Evolutionary conservation across 1,140 invertebrate species (phyloP).

Genomic region (Atta cephalotes): DNA sequence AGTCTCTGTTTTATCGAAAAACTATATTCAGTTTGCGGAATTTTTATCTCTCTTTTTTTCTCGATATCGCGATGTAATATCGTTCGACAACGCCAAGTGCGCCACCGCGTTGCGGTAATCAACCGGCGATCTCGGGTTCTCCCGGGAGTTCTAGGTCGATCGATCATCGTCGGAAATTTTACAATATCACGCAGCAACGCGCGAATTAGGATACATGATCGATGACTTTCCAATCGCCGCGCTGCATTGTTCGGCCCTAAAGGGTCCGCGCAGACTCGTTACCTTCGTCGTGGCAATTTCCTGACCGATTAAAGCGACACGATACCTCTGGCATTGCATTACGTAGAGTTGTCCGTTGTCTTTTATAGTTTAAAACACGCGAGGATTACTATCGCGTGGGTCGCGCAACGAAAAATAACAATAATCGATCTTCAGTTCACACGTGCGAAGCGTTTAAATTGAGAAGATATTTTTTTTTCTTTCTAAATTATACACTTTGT

Average conservation of each 20-base stretch:
- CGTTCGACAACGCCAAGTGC: neutral
- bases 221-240: constrained; percentile 82
- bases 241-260: constrained; percentile 66
- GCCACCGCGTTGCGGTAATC: constrained; percentile 27
- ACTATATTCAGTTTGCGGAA: constrained; percentile 8
- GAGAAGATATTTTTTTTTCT: neutral
- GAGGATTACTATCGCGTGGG: neutral
- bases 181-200: constrained; percentile 74
- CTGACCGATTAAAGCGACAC: constrained; percentile 29
- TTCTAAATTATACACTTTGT: neutral
- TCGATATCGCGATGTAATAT: constrained; percentile 3
- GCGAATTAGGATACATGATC: constrained; percentile 79
- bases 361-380: neutral
- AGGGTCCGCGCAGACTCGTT: constrained; percentile 32
- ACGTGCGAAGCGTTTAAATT: constrained; percentile 8
- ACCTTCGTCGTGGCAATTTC: constrained; percentile 30
- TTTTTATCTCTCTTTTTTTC: constrained; percentile 3
- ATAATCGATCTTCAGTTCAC: constrained; percentile 12
- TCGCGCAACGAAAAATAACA: constrained; percentile 27
- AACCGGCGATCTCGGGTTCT: constrained; percentile 14
- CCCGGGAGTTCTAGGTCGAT: constrained; percentile 67
- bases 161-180: constrained; percentile 81
- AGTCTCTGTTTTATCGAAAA: neutral
- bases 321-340: constrained; percentile 11
- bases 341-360: neutral